phyloP scores from a whole-genome alignment of 2,113 vertebrate species.

The Syngnathus floridae region DNA sequence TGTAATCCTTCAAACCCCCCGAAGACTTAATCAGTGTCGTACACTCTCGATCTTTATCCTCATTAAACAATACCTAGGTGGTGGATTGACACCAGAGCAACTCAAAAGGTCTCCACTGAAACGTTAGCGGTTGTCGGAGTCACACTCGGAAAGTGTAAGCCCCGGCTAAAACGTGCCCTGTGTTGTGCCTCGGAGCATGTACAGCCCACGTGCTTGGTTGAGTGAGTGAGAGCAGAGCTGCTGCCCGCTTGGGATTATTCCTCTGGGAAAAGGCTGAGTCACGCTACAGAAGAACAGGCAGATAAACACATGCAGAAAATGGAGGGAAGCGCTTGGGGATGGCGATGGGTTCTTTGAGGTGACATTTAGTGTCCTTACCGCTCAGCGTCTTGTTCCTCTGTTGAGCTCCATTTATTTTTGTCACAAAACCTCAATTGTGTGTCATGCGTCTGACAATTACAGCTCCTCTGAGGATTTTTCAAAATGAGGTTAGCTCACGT shows the following conservation, averaged over 20 bases:
- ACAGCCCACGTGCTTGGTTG: constrained; percentile 47
- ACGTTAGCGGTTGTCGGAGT: not conserved
- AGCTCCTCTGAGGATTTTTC: constrained; percentile 35
- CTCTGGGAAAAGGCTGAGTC: constrained; percentile 61
- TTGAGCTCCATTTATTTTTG: not conserved
- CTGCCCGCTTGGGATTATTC: constrained; percentile 58
- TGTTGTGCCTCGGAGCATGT: constrained; percentile 44
- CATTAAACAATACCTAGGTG: constrained; percentile 5
- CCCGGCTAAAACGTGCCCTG: constrained; percentile 46
- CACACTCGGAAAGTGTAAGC: constrained; percentile 42
- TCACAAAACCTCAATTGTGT: not conserved
- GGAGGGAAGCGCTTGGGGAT: constrained; percentile 3
- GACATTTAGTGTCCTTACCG: constrained; percentile 13
- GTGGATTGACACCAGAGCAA: not conserved
- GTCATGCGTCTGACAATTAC: constrained; percentile 28
- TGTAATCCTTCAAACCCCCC: not conserved
- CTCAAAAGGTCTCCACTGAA: not conserved
- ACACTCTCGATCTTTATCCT: not conserved
- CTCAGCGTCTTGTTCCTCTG: constrained; percentile 10
- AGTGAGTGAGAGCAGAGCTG: constrained; percentile 36
- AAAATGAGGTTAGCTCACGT: constrained; percentile 55
- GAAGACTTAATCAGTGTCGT: not conserved
- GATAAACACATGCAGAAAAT: constrained; percentile 11
- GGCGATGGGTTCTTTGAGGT: constrained; percentile 14
- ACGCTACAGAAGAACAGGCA: constrained; percentile 46